Conservation (phyloP, 2,888 invertebrate species). For the Caenorhabditis panamensis region DNA sequence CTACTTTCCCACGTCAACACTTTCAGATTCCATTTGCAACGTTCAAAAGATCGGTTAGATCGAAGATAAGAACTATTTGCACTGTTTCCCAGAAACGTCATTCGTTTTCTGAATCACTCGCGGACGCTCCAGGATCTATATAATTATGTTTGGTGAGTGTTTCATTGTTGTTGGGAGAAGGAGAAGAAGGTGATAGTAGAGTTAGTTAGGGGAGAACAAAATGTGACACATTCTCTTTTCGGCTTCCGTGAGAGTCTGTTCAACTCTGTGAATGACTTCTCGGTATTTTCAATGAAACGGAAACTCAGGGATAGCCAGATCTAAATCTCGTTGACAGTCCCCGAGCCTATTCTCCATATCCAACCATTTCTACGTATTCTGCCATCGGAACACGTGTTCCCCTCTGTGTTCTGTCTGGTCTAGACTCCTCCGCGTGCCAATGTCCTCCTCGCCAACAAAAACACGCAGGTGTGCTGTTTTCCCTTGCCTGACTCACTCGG, state of each 20-base stretch:
- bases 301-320: no score
- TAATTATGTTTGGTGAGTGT: not conserved
- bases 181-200: not conserved
- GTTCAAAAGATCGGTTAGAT: not conserved
- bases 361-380: not conserved
- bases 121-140: not conserved
- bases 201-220: no score
- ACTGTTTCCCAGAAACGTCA: slow-evolving; percentile 3
- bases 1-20: no score
- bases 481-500: slow-evolving; percentile 1
- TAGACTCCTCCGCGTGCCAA: not conserved
- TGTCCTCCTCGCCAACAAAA: not conserved
- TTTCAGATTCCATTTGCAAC: not conserved
- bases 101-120: not conserved
- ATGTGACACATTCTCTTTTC: no score
- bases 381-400: not conserved
- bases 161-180: not conserved
- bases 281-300: no score
- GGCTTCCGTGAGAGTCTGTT: no score
- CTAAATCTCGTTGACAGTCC: no score
- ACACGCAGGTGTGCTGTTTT: slow-evolving; percentile 1
- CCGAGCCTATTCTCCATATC: no score
- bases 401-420: not conserved
- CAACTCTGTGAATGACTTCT: no score
- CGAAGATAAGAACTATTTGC: not conserved